Conservation (phyloP, 1,140 invertebrate genomes). For the Tenebrio molitor region DNA sequence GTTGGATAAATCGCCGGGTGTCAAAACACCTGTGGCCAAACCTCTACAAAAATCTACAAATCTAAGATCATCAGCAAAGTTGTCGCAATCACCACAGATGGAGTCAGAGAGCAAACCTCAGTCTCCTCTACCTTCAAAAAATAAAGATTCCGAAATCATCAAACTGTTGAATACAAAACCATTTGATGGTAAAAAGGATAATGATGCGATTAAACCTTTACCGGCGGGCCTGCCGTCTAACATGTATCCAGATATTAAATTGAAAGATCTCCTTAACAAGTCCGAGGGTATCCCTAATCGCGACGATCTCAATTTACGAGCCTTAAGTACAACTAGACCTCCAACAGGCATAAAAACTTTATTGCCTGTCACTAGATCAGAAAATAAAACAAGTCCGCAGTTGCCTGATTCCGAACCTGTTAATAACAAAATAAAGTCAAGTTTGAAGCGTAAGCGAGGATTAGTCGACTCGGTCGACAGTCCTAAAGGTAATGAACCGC, state of each 20-base stretch:
- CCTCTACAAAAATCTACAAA: constrained; percentile 35
- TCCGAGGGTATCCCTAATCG: constrained; percentile 58
- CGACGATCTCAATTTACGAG: constrained; percentile 58
- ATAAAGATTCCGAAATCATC: constrained; percentile 64
- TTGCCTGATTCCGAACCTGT: neutral
- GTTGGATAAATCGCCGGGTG: constrained; percentile 61
- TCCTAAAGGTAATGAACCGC: constrained; percentile 34
- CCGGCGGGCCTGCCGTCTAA: constrained; percentile 58
- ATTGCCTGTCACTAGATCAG: constrained; percentile 66
- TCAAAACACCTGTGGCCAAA: constrained; percentile 28
- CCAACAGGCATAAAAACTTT: constrained; percentile 69
- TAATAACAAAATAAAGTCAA: constrained; percentile 1
- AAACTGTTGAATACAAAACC: constrained; percentile 61
- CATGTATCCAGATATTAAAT: constrained; percentile 63
- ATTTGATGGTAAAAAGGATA: constrained; percentile 48
- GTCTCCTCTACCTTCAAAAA: constrained; percentile 1
- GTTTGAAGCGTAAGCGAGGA: constrained; percentile 27
- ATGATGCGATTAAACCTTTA: constrained; percentile 50
- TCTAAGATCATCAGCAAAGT: neutral
- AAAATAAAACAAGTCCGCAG: constrained; percentile 11
- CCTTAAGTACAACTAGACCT: constrained; percentile 53
- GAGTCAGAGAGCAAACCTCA: constrained; percentile 24
- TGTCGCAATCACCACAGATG: constrained; percentile 13
- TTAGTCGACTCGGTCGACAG: constrained; percentile 22
- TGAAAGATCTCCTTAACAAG: constrained; percentile 61